Evolutionary conservation across 2,888 invertebrate species (phyloP).

Genomic region (Drosophila incognita): DNA sequence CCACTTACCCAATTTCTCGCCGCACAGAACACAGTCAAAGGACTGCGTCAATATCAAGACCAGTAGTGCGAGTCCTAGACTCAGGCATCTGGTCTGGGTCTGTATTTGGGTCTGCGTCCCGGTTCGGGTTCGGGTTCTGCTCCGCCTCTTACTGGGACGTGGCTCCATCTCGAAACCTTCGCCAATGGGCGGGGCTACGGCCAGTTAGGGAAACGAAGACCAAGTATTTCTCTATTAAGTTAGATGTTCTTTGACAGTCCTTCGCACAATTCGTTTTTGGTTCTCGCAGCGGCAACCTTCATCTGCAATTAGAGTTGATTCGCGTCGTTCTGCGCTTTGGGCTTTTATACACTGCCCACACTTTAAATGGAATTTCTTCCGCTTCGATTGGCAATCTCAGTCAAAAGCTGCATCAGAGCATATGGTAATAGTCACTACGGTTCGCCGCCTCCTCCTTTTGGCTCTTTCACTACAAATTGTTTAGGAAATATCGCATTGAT

Average conservation of each 20-base stretch:
- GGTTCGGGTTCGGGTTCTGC: slow-evolving; percentile 8
- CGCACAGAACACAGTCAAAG: slow-evolving; percentile 71
- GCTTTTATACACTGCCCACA: slow-evolving; percentile 7
- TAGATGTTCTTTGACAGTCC: slow-evolving; percentile 34
- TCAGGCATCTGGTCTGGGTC: slow-evolving; percentile 4
- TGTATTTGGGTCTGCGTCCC: neutral
- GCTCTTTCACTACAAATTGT: slow-evolving; percentile 28
- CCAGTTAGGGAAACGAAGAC: slow-evolving; percentile 39
- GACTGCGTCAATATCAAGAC: slow-evolving; percentile 65
- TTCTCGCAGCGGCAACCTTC: slow-evolving; percentile 34
- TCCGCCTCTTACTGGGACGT: slow-evolving; percentile 22
- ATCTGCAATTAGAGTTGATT: slow-evolving; percentile 59
- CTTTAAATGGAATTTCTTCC: slow-evolving; percentile 40
- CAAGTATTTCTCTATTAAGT: slow-evolving; percentile 61
- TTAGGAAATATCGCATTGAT: slow-evolving; percentile 35
- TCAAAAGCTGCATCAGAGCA: slow-evolving; percentile 47
- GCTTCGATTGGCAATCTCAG: slow-evolving; percentile 47
- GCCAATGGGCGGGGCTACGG: slow-evolving; percentile 23
- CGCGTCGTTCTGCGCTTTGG: slow-evolving; percentile 15
- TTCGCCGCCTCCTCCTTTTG: slow-evolving; percentile 10
- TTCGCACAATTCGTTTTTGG: slow-evolving; percentile 41
- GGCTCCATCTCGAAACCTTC: slow-evolving; percentile 46
- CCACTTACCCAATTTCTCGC: slow-evolving; percentile 82
- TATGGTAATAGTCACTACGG: slow-evolving; percentile 40
- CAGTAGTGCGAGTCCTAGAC: slow-evolving; percentile 49